Percentiles rank a stretch among this genome's conserved stretches.
phyloP scores from a whole-genome alignment of 1,140 invertebrate genomes.

The Hypothenemus hampei region DNA sequence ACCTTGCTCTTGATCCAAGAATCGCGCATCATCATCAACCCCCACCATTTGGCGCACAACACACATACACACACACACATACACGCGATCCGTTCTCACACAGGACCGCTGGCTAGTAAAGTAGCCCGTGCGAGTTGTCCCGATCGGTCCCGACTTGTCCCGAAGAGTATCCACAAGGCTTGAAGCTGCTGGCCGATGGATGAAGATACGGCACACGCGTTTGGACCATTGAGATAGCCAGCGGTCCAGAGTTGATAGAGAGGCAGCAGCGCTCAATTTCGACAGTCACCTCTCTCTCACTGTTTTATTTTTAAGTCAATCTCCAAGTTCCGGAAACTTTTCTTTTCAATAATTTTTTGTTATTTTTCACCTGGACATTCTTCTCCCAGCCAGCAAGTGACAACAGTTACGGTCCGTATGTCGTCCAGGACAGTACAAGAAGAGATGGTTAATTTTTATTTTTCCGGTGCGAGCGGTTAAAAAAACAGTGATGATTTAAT shows the following conservation, averaged over 20 bases:
- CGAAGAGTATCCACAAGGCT: constrained; percentile 35
- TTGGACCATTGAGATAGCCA: constrained; percentile 45
- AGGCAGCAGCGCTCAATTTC: no score
- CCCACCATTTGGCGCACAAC: constrained; percentile 28
- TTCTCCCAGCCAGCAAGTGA: no score
- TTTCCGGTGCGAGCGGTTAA: constrained; percentile 11
- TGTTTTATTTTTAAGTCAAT: no score
- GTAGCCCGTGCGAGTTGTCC: constrained; percentile 36
- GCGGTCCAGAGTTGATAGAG: constrained; percentile 42
- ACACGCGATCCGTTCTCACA: no score
- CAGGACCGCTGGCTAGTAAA: constrained; percentile 45
- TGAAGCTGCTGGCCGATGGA: constrained; percentile 38
- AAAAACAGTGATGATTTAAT: constrained; percentile 15
- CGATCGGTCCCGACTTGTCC: constrained; percentile 33
- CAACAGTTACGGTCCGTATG: no score
- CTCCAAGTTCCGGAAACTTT: no score
- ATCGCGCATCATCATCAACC: constrained; percentile 42
- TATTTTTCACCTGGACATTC: no score
- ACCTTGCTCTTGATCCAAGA: constrained; percentile 34
- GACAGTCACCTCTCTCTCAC: no score
- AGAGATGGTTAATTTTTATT: no score
- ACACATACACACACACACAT: no score
- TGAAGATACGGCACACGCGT: constrained; percentile 42
- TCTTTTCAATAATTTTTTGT: no score
- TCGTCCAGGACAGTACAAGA: constrained; percentile 2